Conservation (phyloP, 1,140 invertebrate species). For the Ips nitidus region DNA sequence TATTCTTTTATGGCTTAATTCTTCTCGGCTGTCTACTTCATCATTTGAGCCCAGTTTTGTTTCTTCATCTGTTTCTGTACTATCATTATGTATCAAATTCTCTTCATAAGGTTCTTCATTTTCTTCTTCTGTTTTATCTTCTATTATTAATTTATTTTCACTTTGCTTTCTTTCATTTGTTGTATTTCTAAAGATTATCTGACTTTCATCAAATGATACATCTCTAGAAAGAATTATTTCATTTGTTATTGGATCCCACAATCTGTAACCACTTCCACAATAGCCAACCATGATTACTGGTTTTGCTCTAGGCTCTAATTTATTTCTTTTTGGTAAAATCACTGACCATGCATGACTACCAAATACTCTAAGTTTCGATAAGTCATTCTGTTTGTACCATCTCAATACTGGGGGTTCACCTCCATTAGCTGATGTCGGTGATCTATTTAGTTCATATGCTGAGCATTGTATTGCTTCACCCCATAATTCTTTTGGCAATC, state of each 20-base stretch:
- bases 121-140: not conserved
- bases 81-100: not conserved
- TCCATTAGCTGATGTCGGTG: too few species aligned
- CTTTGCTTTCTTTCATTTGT: not conserved
- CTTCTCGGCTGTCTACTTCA: not conserved
- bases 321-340: slow-evolving; percentile 21
- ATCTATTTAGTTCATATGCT: not conserved
- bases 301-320: slow-evolving; percentile 18
- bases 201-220: slow-evolving; percentile 28
- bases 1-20: not conserved
- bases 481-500: too few species aligned
- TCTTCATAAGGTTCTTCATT: not conserved
- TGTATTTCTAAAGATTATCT: slow-evolving; percentile 1
- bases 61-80: not conserved
- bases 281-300: slow-evolving; percentile 36
- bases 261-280: slow-evolving; percentile 39
- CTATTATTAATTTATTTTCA: not conserved
- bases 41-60: not conserved
- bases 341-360: slow-evolving; percentile 17
- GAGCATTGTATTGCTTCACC: too few species aligned
- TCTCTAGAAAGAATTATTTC: slow-evolving; percentile 40
- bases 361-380: slow-evolving; percentile 2
- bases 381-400: too few species aligned
- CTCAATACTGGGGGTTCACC: too few species aligned
- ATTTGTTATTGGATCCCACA: slow-evolving; percentile 37